Evolutionary conservation across 1,140 invertebrate species (phyloP).

Genomic region (Wasmannia auropunctata): DNA sequence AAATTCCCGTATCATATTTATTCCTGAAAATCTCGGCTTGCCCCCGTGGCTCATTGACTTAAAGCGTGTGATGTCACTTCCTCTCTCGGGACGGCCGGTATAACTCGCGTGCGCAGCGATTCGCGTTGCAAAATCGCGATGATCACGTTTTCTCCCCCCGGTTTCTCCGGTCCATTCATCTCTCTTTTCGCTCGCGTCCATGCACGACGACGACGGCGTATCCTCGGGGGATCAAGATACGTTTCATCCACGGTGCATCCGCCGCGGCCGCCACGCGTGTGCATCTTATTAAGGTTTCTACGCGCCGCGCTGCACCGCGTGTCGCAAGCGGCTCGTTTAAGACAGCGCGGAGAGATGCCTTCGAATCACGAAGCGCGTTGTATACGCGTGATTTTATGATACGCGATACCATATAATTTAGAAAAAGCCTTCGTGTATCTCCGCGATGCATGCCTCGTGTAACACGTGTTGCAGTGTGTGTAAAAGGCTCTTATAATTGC

Average conservation of each 20-base stretch:
- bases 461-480: constrained; percentile 15
- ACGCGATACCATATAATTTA: constrained; percentile 8
- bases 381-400: constrained; percentile 10
- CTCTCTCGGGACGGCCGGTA: neutral
- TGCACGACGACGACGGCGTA: constrained; percentile 32
- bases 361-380: constrained; percentile 32
- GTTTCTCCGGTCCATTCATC: constrained; percentile 64
- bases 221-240: constrained; percentile 55
- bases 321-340: constrained; percentile 34
- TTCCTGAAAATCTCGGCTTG: neutral
- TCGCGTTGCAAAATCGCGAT: constrained; percentile 34
- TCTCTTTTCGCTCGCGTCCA: constrained; percentile 29
- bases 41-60: constrained; percentile 2
- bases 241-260: constrained; percentile 20
- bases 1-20: too few species aligned
- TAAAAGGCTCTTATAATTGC: constrained; percentile 47
- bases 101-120: constrained; percentile 11
- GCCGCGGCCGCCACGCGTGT: constrained; percentile 29
- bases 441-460: neutral
- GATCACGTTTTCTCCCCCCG: constrained; percentile 50
- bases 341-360: neutral
- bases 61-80: constrained; percentile 27
- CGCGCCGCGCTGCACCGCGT: constrained; percentile 22
- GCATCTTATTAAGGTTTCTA: constrained; percentile 49
- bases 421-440: neutral